Evolutionary conservation across 1,140 invertebrate genomes (phyloP), one percentile per base, ranked within the genome.

Genomic region (Hylaeus volcanicus): DNA sequence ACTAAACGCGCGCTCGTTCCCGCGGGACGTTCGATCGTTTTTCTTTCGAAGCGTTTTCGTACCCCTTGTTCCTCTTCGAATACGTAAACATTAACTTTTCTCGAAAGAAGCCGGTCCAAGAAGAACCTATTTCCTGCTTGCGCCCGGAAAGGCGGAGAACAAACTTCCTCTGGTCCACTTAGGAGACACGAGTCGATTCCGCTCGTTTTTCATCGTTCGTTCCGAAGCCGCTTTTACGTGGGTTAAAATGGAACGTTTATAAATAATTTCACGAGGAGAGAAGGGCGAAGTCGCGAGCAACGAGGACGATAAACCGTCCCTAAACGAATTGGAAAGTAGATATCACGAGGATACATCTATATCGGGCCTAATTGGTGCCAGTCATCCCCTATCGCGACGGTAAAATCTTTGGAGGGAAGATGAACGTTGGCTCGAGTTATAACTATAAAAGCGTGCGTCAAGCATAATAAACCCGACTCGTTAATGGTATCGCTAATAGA

Each of bases 401-500:
- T 26, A 74, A 82, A 82, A 63, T 82, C 60, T 69, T 60, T 37
- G 60, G 64, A 45, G 82, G 75, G 26, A 68, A 12, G 66, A 75
- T 81, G 70, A 71, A 79, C 79, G 68, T 85, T 83, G 61, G 84
- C 82, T 85, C 79, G 81, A 88, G 86, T 89, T 91, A 86, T 90
- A 92, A 90, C 90, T 90, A 91, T 91, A 90, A 92, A 92, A 88
- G 69, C 81, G 79, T 84, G 80, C 87, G 86, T 86, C 78, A 81
- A 87, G 89, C 83, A 91, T 89, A 92, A 91, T 91, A 91, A 92
- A 91, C 84, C 79, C 83, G 79, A 87, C 88, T 88, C 86, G 89
- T 91, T 90, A 90, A 91, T 91, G 89, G 88, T 90, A 91, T 90
- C 88, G 88, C 89, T 91, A 91, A 92, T 92, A 92, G 90, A 92